Evolutionary conservation across 1,140 invertebrate species (phyloP).

Genomic region (Elysia chlorotica): DNA sequence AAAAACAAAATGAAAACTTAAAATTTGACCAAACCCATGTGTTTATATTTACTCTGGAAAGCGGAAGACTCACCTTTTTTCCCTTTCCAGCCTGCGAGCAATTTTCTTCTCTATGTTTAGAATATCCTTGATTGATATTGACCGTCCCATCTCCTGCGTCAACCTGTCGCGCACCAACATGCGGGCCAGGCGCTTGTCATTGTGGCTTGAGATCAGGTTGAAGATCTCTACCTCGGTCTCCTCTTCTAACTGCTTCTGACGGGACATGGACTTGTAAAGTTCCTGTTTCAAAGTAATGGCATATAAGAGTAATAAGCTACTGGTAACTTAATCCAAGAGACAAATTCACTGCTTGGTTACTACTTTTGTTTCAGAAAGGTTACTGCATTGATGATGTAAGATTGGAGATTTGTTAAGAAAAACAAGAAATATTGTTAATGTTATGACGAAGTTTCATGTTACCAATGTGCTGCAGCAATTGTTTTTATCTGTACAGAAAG

Average conservation of each 20-base stretch:
- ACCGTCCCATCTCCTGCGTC: constrained; percentile 13
- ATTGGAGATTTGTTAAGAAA: too few relatives aligned
- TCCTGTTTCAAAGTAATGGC: not conserved
- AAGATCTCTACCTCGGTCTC: constrained; percentile 17
- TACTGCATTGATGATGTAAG: too few relatives aligned
- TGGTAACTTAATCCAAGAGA: too few relatives aligned
- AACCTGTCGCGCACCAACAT: constrained; percentile 19
- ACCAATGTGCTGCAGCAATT: too few relatives aligned
- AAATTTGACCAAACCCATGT: too few relatives aligned
- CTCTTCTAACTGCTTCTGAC: constrained; percentile 17
- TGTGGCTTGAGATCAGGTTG: constrained; percentile 9
- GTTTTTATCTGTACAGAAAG: too few relatives aligned
- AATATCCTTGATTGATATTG: constrained; percentile 14
- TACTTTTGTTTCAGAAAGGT: too few relatives aligned
- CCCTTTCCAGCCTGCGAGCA: not conserved
- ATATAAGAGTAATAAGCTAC: not conserved
- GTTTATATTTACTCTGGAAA: too few relatives aligned
- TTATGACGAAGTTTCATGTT: too few relatives aligned
- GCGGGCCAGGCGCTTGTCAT: constrained; percentile 16
- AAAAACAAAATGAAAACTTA: too few relatives aligned
- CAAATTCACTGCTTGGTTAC: too few relatives aligned
- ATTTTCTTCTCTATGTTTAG: constrained; percentile 17
- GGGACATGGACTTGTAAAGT: constrained; percentile 2
- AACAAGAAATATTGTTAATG: too few relatives aligned
- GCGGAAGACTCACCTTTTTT: constrained; percentile 12